These are phyloP conservation scores for Clarias laeviceps DNA, from an alignment of 2,797 vertebrate genomes.

Conservation along the genomic window DNA sequence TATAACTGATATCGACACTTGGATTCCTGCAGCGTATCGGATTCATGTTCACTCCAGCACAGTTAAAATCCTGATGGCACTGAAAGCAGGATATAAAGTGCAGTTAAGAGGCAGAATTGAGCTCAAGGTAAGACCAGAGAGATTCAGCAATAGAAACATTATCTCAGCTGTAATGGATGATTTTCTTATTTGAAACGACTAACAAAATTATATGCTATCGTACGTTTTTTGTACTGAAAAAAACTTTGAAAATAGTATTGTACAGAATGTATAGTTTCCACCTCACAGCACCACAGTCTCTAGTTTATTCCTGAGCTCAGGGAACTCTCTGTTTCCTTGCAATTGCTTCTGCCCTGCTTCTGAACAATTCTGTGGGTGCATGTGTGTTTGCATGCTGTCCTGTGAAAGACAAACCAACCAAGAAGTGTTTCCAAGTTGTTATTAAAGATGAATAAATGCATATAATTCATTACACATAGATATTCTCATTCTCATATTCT, in stretches of 20 bases:
- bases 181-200: not conserved
- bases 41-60: conserved; percentile 89
- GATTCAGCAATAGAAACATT: conserved; percentile 12
- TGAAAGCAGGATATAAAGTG: conserved; percentile 85
- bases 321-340: not conserved
- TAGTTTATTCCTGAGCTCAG: not conserved
- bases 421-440: not conserved
- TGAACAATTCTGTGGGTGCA: not conserved
- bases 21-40: conserved; percentile 76
- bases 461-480: not conserved
- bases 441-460: not conserved
- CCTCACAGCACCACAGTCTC: not conserved
- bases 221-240: not conserved
- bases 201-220: not conserved
- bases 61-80: conserved; percentile 74
- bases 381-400: not conserved
- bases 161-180: not conserved
- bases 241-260: not conserved
- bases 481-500: not conserved
- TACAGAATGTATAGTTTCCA: not conserved
- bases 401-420: not conserved
- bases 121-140: conserved; percentile 75
- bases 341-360: not conserved
- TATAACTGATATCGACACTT: not conserved
- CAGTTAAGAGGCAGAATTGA: conserved; percentile 81